Percentiles rank a stretch among this genome's conserved stretches.
phyloP scores from a whole-genome alignment of 2,113 vertebrate genomes.

The Parus major region DNA sequence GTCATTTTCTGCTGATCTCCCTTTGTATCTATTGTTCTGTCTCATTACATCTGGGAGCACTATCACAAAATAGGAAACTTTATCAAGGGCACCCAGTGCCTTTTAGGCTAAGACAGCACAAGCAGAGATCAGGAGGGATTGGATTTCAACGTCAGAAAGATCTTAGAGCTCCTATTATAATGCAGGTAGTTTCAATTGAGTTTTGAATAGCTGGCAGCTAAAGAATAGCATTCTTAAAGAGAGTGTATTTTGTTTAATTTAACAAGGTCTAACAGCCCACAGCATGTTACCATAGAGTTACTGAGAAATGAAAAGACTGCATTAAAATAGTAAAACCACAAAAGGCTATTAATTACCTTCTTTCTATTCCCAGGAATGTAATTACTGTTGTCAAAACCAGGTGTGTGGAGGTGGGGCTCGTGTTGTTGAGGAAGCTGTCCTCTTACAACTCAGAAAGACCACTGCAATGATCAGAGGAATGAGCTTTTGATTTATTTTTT shows the following conservation, averaged over 20 bases:
- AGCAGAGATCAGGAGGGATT: conserved; percentile 57
- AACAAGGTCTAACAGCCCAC: conserved; percentile 65
- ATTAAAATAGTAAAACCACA: conserved; percentile 61
- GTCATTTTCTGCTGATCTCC: conserved; percentile 41
- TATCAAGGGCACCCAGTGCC: conserved; percentile 41
- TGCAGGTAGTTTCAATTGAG: conserved; percentile 54
- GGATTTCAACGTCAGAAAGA: conserved; percentile 59
- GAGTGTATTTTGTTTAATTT: conserved; percentile 68
- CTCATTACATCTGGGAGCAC: conserved; percentile 40
- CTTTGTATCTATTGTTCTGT: conserved; percentile 54
- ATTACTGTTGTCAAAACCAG: conserved; percentile 63
- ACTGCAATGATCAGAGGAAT: neutral
- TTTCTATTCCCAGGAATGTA: conserved; percentile 40
- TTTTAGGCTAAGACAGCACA: conserved; percentile 52
- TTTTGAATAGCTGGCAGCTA: conserved; percentile 64
- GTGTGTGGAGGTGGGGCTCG: neutral
- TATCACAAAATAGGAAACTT: conserved; percentile 59
- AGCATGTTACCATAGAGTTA: conserved; percentile 50
- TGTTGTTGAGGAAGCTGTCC: conserved; percentile 9
- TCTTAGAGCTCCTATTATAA: conserved; percentile 52
- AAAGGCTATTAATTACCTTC: conserved; percentile 62
- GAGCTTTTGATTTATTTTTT: conserved; percentile 27
- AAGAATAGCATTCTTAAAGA: conserved; percentile 63
- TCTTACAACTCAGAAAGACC: neutral
- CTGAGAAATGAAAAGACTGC: conserved; percentile 47